Conservation (phyloP, 2,888 invertebrate species). For the Hypomecis punctinalis region DNA sequence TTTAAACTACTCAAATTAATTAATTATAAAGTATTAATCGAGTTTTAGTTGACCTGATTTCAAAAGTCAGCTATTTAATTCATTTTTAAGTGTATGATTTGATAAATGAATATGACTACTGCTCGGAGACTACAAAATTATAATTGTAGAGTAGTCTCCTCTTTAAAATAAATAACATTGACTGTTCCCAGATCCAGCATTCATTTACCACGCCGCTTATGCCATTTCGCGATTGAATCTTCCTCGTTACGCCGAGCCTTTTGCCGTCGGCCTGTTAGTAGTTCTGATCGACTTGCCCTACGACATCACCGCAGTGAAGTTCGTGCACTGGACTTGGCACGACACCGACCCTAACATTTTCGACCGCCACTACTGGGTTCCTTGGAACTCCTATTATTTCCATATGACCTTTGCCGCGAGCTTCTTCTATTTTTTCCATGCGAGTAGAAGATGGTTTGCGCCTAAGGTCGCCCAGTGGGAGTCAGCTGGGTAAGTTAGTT, state of each 20-base stretch:
- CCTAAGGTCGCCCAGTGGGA: conserved; percentile 85
- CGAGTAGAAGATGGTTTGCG: conserved; percentile 81
- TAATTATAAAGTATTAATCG: too few species aligned
- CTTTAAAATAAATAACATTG: background rate
- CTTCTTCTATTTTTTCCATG: conserved; percentile 88
- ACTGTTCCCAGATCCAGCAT: conserved; percentile 80
- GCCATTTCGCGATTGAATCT: conserved; percentile 84
- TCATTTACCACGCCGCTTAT: conserved; percentile 86
- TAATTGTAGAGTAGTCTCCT: background rate
- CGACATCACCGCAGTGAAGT: conserved; percentile 91
- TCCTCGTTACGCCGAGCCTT: conserved; percentile 85
- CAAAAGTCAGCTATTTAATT: too few species aligned
- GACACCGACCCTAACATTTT: conserved; percentile 89
- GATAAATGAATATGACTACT: too few species aligned
- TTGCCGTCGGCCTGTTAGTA: conserved; percentile 88
- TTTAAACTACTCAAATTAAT: conserved; percentile 45
- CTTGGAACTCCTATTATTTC: conserved; percentile 94
- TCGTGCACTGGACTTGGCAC: conserved; percentile 94
- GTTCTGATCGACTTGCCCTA: conserved; percentile 92
- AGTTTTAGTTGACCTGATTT: too few species aligned
- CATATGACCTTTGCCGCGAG: conserved; percentile 90
- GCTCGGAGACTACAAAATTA: too few species aligned
- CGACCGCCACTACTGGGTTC: conserved; percentile 93
- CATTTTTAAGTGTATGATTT: too few species aligned
- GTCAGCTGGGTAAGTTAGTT: conserved; percentile 75